Base-by-base conservation (phyloP, 2,113 vertebrate genomes). In the Arothron firmamentum region DNA sequence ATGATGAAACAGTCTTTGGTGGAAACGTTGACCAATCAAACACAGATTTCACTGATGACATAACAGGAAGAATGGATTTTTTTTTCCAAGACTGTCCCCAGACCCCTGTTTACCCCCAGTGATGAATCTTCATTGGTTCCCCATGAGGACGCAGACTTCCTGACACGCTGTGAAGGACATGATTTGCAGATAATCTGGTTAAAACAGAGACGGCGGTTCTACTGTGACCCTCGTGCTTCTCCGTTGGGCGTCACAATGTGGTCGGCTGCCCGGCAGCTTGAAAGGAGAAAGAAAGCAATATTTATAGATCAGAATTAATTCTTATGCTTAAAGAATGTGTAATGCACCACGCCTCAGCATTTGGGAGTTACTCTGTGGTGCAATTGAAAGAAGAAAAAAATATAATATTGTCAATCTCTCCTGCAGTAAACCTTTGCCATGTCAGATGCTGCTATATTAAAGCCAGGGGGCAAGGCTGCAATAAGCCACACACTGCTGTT, bases 201-300 rank as follows among this genome's bases (percentile, higher is more conserved):
- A 72, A 65, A 74, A 67, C 58, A 38, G 51, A 58, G 75, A 75
- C 79, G 82, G 78, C 82, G 75, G 63, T 70, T 73, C 68, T 68
- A 74, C 68, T 56, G 0, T 58, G 62, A 90, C 77, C 82, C 79
- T 62, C 79, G 72, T 85, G 80, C 61, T 75, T 70, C 38, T 65
- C 65, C 20, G 70, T 47, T 2, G 51, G 64, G 59, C 67, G 64
- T 99, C 93, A 99, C 94, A 98, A 93, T 3, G 93, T 98, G 73
- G 97, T 99, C 53, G 97, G 97, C 76, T 97, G 96, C 74, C 97
- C 96, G 77, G 96, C 93, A 78, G 94, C 97, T 99, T 68, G 74
- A 62, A 74, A 38, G 41, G 47, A 77, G 5, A 56, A 21, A 59
- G 31, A 58, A 47, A 31, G 19, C 53, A 54, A 65, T 25, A 55